Conservation (phyloP, 2,888 invertebrate genomes). For the Crepidodera aurea region DNA sequence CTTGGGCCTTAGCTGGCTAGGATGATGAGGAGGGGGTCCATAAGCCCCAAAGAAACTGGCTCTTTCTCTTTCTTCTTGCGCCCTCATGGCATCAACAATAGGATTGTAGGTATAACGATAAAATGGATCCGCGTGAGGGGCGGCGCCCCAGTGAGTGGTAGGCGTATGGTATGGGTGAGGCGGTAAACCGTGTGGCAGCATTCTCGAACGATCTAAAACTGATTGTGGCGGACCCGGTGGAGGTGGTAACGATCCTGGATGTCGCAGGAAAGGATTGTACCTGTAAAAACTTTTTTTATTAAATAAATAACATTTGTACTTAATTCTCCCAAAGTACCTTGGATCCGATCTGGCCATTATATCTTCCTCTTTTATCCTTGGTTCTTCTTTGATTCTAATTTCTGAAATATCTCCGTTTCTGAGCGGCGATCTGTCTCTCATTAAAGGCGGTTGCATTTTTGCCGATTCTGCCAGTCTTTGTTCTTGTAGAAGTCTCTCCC, state of each 20-base stretch:
- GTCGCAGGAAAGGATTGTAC: slow-evolving; percentile 65
- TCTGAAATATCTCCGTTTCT: slow-evolving; percentile 69
- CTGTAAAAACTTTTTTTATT: slow-evolving; percentile 49
- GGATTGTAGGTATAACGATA: slow-evolving; percentile 80
- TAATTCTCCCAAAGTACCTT: slow-evolving; percentile 57
- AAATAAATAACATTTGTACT: background rate
- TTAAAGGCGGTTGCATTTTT: slow-evolving; percentile 59
- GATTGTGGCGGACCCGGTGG: slow-evolving; percentile 60
- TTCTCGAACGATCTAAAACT: slow-evolving; percentile 62
- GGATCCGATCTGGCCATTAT: slow-evolving; percentile 54
- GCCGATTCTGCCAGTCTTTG: slow-evolving; percentile 63
- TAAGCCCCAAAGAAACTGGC: slow-evolving; percentile 80
- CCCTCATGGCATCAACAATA: slow-evolving; percentile 78
- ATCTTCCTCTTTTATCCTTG: slow-evolving; percentile 63
- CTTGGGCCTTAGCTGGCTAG: slow-evolving; percentile 54
- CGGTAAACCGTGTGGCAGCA: slow-evolving; percentile 62
- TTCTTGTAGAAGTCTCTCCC: slow-evolving; percentile 68
- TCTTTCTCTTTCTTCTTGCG: slow-evolving; percentile 78
- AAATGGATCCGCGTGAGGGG: slow-evolving; percentile 62
- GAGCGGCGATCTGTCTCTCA: slow-evolving; percentile 77
- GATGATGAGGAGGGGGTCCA: slow-evolving; percentile 50
- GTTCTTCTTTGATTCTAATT: slow-evolving; percentile 72
- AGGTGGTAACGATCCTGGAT: slow-evolving; percentile 64
- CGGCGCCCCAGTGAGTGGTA: slow-evolving; percentile 56
- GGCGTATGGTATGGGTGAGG: slow-evolving; percentile 63